Percentiles rank a stretch among this genome's conserved stretches.
phyloP scores from a whole-genome alignment of 2,113 vertebrate species.

The Cathartes aura region DNA sequence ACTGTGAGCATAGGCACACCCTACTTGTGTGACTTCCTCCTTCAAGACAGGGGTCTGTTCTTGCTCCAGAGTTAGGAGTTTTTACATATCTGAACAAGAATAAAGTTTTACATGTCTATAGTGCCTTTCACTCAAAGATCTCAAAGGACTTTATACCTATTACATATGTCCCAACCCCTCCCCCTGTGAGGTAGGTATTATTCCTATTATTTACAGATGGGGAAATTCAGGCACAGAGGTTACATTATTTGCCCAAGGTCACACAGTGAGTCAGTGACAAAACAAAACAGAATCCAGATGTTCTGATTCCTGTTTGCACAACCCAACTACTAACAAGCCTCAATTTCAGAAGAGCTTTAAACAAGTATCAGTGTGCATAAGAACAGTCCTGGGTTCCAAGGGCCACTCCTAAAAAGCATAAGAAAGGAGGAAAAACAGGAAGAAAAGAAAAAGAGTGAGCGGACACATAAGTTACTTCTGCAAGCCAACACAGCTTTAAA shows the following conservation, averaged over 20 bases:
- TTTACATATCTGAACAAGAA: neutral
- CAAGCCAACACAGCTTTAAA: constrained; percentile 3
- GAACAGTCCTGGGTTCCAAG: constrained; percentile 12
- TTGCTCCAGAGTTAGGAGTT: neutral
- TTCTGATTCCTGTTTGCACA: neutral
- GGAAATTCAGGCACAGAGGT: constrained; percentile 70
- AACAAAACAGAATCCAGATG: constrained; percentile 13
- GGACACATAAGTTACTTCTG: neutral
- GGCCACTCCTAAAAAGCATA: neutral
- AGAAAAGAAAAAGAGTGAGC: neutral
- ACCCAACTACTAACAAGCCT: neutral
- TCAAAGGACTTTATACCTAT: constrained; percentile 18
- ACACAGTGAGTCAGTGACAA: constrained; percentile 26
- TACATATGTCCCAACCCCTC: constrained; percentile 20
- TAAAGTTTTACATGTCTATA: neutral
- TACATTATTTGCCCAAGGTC: constrained; percentile 64
- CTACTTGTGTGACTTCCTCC: neutral
- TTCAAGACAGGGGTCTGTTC: neutral
- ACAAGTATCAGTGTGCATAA: neutral
- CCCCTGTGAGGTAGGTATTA: constrained; percentile 72
- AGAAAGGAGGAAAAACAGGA: neutral
- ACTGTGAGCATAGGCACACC: neutral
- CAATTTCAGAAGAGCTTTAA: neutral
- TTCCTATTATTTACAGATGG: constrained; percentile 65
- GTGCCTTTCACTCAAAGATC: constrained; percentile 13